Evolutionary conservation across 2,113 vertebrate genomes (phyloP), one percentile per base, ranked within the genome.

Genomic region (Agelaius tricolor): DNA sequence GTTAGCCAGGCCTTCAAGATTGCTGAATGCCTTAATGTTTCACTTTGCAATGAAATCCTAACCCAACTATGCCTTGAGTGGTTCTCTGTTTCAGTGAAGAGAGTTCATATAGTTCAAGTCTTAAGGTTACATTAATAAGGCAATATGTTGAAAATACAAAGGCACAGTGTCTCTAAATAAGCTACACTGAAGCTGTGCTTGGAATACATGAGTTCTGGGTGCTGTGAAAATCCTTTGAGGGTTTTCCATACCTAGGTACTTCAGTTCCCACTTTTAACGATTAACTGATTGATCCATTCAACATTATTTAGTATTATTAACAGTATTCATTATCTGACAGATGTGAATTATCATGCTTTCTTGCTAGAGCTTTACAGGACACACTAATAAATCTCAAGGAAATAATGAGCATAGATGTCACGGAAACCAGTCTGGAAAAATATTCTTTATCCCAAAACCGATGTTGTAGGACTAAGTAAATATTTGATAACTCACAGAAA

Each of bases 1-100:
- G 7, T 46, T 82, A 39, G 24, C 24, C 23, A 11, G 44, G 7
- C 33, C 61, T 84, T 78, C 18, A 49, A 55, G 58, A 55, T 14
- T 93, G 63, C 61, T 89, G 77, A 95, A 93, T 75, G 39, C 18
- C 35, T 31, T 61, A 61, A 78, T 82, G 30, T 91, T 91, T 59
- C 43, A 39, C 28, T 72, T 79, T 47, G 33, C 31, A 44, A 37
- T 47, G 71, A 90, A 94, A 87, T 59, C 35, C 37, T 85, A 91
- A 83, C 44, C 20, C 1, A 0, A 26, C 23, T 47, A 17, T 79
- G 54, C 22, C 26, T 82, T 72, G 24, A 37, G 22, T 65, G 35
- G 24, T 91, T 96, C 91, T 91, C 22, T 39, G 55, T 87, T 96
- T 94, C 71, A 68, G 27, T 52, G 69, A 75, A 75, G 72, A 71